These are phyloP conservation scores for Chymomyza procnemis DNA, from an alignment of 2,888 invertebrate genomes.

Conservation along the genomic window DNA sequence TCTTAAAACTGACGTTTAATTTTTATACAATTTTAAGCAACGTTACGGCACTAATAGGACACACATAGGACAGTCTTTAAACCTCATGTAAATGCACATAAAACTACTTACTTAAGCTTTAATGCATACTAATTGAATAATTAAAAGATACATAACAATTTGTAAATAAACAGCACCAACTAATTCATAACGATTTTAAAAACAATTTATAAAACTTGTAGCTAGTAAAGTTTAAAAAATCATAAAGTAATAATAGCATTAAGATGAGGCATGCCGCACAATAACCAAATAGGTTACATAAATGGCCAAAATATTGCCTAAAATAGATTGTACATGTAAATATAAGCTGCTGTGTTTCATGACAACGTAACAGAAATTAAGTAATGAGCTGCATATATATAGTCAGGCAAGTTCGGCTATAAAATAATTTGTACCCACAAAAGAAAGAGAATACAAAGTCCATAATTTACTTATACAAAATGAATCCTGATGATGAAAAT, in stretches of 20 bases:
- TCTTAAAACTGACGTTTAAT: too few species aligned
- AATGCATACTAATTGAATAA: slow-evolving; percentile 5
- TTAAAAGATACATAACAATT: slow-evolving; percentile 40
- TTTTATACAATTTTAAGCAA: neutral
- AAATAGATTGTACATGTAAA: slow-evolving; percentile 47
- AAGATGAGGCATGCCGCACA: slow-evolving; percentile 32
- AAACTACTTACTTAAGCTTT: slow-evolving; percentile 12
- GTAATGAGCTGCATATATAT: neutral
- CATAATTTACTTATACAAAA: too few species aligned
- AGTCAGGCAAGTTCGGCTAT: neutral
- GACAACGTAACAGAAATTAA: slow-evolving; percentile 62
- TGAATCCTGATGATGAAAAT: too few species aligned
- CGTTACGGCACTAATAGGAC: neutral
- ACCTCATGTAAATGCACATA: neutral
- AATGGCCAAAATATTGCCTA: neutral
- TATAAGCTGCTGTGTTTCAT: slow-evolving; percentile 72
- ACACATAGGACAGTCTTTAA: neutral
- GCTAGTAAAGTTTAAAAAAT: slow-evolving; percentile 51
- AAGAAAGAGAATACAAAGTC: too few species aligned
- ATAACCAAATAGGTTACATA: slow-evolving; percentile 39
- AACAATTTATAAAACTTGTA: slow-evolving; percentile 34
- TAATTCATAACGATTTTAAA: slow-evolving; percentile 69
- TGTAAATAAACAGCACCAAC: slow-evolving; percentile 72
- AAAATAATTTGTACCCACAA: neutral
- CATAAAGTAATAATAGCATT: slow-evolving; percentile 22